Evolutionary conservation across 1,140 invertebrate genomes (phyloP), one percentile per base, ranked within the genome.

Genomic region (Coptotermes formosanus): DNA sequence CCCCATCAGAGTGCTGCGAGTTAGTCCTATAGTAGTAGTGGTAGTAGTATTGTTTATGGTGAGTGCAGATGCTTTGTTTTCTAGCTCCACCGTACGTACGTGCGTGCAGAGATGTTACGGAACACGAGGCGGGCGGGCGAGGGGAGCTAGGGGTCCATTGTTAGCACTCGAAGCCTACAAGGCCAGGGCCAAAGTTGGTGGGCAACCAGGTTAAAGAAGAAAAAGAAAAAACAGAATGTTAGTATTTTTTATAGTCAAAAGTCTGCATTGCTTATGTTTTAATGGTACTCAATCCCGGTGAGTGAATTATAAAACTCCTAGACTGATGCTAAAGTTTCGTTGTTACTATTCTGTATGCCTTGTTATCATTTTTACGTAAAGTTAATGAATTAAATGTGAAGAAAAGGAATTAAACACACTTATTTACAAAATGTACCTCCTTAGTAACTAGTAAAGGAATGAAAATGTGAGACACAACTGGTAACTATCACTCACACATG

Each of bases 81-180:
- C 85, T 82, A 86, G 85, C 85, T 82, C 85, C 64, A 82, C 64
- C 44, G 45, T 86, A 82, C 64, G 75, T 52, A 82, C 81, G 81
- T 86, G 75, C 82, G 86, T 82, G 86, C 86, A 86, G 86, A 85
- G 85, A 85, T 85, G 85, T 85, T 85, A 85, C 85, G 85, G 85
- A 75, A 85, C 85, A 85, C 85, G 85, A 85, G 85, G 75, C 64
- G 85, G 55, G 59, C 43, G 45, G 85, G 85, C 69, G 85, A 64
- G 81, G 75, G 85, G 85, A 86, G 85, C 85, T 86, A 86, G 75
- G 85, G 85, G 75, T 52, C 85, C 85, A 82, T 82, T 87, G 92
- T 94, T 94, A 94, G 93, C 94, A 94, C 94, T 94, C 93, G 92
- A 92, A 92, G 93, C 94, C 94, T 94, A 94, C 91, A 92, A 91